Evolutionary conservation across 2,888 invertebrate species (phyloP), one percentile per base, ranked within the genome.

Genomic region (Philonicus albiceps): DNA sequence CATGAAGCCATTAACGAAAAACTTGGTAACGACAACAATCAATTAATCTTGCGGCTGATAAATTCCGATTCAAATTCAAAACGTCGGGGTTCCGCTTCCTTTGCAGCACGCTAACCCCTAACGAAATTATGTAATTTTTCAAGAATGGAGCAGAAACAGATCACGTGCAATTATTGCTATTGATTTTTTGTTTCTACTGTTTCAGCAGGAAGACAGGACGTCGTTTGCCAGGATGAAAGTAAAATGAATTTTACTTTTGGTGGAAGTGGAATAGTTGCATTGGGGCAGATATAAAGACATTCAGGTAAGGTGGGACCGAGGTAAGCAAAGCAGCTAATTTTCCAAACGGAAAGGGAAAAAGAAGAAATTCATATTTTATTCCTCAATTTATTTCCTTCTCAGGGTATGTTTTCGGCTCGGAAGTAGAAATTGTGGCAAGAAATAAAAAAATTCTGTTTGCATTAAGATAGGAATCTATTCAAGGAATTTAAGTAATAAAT

Each of bases 21-120:
- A 34, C 16, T 74, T 74, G 74, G 74, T 74, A 74, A 74, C 74
- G 74, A 74, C 74, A 74, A 37, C 74, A 74, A 74, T 74, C 74
- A 74, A 74, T 74, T 74, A 74, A 74, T 74, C 74, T 74, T 74
- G 74, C 74, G 31, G 34, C 74, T 74, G 74, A 74, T 74, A 74
- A 74, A 74, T 74, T 74, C 34, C 31, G 27, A 31, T 11, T 31
- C 74, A 31, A 74, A 74, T 74, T 74, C 74, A 74, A 74, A 31
- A 74, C 34, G 74, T 74, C 74, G 74, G 74, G 74, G 7, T n/a
- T 74, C 74, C 31, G 74, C 27, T 74, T 74, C 31, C 74, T 64
- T 64, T 64, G 64, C 22, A 19, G 64, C 64, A 53, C 40, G 53
- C 53, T 19, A 53, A 3, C 22, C 19, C 27, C 27, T 27, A 64